Percentiles rank a stretch among this genome's conserved stretches.
Conservation (phyloP, 2,888 invertebrate genomes). For the Ornithoptera priamus region DNA sequence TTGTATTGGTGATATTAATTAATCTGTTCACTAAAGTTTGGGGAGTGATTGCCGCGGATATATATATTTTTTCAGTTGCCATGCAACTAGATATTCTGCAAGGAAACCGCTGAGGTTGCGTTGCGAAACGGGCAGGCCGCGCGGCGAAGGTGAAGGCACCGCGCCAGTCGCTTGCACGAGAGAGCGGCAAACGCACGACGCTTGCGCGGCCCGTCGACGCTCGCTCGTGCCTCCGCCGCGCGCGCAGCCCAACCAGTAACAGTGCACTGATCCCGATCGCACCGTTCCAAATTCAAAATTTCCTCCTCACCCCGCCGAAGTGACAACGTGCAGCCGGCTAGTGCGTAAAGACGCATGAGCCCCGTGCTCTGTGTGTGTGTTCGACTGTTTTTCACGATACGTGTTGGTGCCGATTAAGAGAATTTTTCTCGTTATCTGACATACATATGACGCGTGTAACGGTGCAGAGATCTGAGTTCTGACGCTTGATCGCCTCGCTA, state of each 20-base stretch:
- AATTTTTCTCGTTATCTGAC: conserved; percentile 69
- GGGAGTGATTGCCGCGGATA: conserved; percentile 31
- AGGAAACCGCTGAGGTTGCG: conserved; percentile 67
- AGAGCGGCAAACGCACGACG: conserved; percentile 59
- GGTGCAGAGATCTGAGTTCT: conserved; percentile 70
- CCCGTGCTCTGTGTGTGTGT: conserved; percentile 63
- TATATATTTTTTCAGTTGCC: conserved; percentile 63
- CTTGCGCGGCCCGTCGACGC: conserved; percentile 38
- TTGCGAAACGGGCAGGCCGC: conserved; percentile 51
- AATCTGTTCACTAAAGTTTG: conserved; percentile 1
- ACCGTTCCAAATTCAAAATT: conserved; percentile 48
- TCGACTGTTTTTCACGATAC: conserved; percentile 44
- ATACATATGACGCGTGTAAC: conserved; percentile 77
- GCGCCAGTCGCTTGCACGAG: conserved; percentile 71
- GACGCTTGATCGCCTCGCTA: conserved; percentile 73
- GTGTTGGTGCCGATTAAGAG: conserved; percentile 52
- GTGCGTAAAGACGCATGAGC: conserved; percentile 40
- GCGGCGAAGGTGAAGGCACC: conserved; percentile 53
- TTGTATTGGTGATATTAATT: conserved; percentile 4
- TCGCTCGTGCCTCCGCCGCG: conserved; percentile 40
- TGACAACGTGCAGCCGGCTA: conserved; percentile 43
- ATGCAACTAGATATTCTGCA: conserved; percentile 75
- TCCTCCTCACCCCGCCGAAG: conserved; percentile 32
- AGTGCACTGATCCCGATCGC: conserved; percentile 38
- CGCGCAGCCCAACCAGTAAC: conserved; percentile 38